Evolutionary conservation across 1,140 invertebrate genomes (phyloP).

Genomic region (Gyrodactylus salaris): DNA sequence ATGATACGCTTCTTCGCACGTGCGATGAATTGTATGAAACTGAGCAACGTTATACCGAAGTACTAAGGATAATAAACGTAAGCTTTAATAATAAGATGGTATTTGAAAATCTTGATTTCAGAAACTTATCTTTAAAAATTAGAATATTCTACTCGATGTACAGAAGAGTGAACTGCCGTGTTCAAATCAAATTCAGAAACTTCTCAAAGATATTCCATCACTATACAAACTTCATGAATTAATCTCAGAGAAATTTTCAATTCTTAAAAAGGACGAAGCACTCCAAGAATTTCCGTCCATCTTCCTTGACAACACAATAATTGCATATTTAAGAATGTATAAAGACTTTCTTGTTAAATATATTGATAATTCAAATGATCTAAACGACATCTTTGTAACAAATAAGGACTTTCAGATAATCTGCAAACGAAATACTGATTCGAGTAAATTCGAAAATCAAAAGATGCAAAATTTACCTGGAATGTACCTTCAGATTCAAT

Average conservation of each 20-base stretch:
- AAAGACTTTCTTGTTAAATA: background rate
- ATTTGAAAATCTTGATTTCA: no score
- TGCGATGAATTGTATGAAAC: background rate
- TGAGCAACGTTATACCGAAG: background rate
- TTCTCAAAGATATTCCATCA: background rate
- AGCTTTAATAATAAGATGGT: no score
- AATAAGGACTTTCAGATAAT: background rate
- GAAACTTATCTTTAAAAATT: no score
- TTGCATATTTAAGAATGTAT: background rate
- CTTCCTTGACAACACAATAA: background rate
- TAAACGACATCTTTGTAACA: background rate
- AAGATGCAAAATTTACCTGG: background rate
- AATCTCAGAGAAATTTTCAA: background rate
- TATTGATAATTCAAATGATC: background rate
- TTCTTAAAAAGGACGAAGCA: background rate
- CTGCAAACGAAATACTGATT: background rate
- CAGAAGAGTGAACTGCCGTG: background rate
- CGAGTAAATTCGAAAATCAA: background rate
- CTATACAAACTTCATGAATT: background rate
- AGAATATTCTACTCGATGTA: background rate
- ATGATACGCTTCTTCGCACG: background rate
- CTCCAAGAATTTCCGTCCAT: background rate
- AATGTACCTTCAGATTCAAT: background rate
- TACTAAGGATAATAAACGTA: background rate
- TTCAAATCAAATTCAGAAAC: background rate